These are phyloP conservation scores for Silurus asotus DNA, from an alignment of 2,113 vertebrate genomes.

Conservation along the genomic window DNA sequence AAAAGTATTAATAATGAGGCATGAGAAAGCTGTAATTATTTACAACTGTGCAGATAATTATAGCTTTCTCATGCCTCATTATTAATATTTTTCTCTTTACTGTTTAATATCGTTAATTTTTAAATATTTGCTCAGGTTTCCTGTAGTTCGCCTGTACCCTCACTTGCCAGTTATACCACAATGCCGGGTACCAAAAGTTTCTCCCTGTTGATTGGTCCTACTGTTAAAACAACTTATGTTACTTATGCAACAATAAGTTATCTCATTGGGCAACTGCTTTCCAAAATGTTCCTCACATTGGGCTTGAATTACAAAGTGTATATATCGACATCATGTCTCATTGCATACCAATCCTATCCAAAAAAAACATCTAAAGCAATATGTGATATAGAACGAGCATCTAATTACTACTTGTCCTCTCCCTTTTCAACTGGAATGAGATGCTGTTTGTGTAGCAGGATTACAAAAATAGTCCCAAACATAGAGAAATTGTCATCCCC, in stretches of 20 bases:
- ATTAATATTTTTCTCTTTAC: too few relatives aligned
- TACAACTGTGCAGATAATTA: too few relatives aligned
- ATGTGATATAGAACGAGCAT: not conserved
- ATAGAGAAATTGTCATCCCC: slow-evolving; percentile 52
- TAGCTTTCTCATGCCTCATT: too few relatives aligned
- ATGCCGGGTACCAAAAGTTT: not conserved
- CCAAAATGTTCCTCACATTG: not conserved
- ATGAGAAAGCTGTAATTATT: too few relatives aligned
- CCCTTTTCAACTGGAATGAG: slow-evolving; percentile 58
- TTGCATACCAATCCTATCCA: slow-evolving; percentile 65
- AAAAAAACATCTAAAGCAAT: slow-evolving; percentile 51
- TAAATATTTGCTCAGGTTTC: too few relatives aligned
- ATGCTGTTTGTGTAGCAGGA: slow-evolving; percentile 67
- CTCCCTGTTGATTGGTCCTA: not conserved
- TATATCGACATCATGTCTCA: slow-evolving; percentile 45
- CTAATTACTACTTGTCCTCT: slow-evolving; percentile 67
- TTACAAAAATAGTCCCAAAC: slow-evolving; percentile 65
- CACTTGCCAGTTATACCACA: not conserved
- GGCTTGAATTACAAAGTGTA: slow-evolving; percentile 34
- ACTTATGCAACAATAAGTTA: not conserved
- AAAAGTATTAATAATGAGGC: too few relatives aligned
- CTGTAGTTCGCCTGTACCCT: too few relatives aligned
- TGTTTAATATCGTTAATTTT: too few relatives aligned
- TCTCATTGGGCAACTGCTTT: not conserved
- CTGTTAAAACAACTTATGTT: not conserved